A percentile compares a stretch with the other conserved stretches of the same genome.
These are phyloP conservation scores for Euphydryas editha DNA, from an alignment of 2,888 invertebrate species.

Conservation along the genomic window DNA sequence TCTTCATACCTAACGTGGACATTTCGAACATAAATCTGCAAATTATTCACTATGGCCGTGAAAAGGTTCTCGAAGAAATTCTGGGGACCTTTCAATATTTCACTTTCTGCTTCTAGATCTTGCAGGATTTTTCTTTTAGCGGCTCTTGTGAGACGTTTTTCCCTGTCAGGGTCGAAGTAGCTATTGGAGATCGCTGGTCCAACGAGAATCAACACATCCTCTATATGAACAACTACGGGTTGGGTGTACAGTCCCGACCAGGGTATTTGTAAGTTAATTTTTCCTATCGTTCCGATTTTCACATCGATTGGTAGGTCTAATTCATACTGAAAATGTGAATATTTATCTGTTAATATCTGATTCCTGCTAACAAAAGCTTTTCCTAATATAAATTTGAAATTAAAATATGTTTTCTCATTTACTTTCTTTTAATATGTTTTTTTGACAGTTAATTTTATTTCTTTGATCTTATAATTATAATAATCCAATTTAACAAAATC, in stretches of 20 bases:
- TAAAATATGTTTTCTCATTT: no score
- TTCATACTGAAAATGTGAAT: constrained; percentile 86
- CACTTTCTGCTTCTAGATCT: constrained; percentile 84
- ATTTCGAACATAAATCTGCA: constrained; percentile 90
- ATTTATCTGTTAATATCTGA: neutral
- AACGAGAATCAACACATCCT: constrained; percentile 90
- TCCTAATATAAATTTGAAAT: no score
- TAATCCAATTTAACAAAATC: no score
- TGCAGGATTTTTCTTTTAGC: constrained; percentile 88
- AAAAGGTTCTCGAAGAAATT: constrained; percentile 89
- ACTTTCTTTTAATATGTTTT: no score
- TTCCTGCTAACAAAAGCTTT: no score
- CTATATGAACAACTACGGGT: constrained; percentile 88
- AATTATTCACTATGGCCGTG: constrained; percentile 90
- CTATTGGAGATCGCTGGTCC: constrained; percentile 88
- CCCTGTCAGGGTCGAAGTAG: constrained; percentile 88
- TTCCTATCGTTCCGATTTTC: constrained; percentile 91
- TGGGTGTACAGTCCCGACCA: constrained; percentile 90
- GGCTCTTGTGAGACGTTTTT: constrained; percentile 88
- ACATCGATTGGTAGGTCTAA: constrained; percentile 92
- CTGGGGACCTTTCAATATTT: constrained; percentile 85
- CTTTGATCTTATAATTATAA: no score
- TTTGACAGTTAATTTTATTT: no score
- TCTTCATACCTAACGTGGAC: constrained; percentile 93
- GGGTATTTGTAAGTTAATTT: constrained; percentile 89